Evolutionary conservation across 2,113 vertebrate species (phyloP).

Genomic region (Bufo bufo): DNA sequence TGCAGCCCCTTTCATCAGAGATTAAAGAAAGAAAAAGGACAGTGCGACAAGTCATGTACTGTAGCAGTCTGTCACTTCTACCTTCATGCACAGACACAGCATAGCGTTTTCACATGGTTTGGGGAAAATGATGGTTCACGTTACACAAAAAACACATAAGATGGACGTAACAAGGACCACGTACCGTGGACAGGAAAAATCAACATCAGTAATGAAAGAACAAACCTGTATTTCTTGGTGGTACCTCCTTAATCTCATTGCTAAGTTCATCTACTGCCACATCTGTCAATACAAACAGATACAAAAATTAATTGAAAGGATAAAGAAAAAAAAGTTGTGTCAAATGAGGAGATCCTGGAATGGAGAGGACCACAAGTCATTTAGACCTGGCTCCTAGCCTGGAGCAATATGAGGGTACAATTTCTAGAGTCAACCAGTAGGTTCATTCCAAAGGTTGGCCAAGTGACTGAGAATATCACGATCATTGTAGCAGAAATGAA

Average conservation of each 20-base stretch:
- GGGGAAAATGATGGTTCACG: neutral
- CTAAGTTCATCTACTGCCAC: conserved; percentile 54
- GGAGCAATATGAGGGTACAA: neutral
- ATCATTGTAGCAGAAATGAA: conserved; percentile 14
- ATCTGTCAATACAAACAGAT: conserved; percentile 57
- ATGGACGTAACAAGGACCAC: neutral
- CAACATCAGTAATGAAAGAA: conserved; percentile 32
- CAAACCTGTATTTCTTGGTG: conserved; percentile 53
- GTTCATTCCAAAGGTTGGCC: too few relatives aligned
- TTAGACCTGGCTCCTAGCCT: neutral
- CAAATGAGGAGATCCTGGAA: neutral
- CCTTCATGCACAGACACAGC: neutral
- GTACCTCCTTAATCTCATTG: conserved; percentile 58
- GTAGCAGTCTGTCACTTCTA: neutral
- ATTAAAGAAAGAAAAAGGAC: conserved; percentile 26
- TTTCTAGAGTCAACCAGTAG: neutral
- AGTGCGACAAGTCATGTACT: conserved; percentile 7
- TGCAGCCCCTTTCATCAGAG: conserved; percentile 31
- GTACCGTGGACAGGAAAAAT: neutral
- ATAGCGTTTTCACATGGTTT: neutral
- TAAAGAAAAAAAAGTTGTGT: neutral
- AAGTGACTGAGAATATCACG: neutral
- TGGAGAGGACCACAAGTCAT: neutral
- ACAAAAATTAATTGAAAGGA: conserved; percentile 16
- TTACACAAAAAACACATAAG: neutral